These are phyloP conservation scores for Trichopoda pennipes DNA, from an alignment of 2,888 invertebrate genomes.

Conservation along the genomic window DNA sequence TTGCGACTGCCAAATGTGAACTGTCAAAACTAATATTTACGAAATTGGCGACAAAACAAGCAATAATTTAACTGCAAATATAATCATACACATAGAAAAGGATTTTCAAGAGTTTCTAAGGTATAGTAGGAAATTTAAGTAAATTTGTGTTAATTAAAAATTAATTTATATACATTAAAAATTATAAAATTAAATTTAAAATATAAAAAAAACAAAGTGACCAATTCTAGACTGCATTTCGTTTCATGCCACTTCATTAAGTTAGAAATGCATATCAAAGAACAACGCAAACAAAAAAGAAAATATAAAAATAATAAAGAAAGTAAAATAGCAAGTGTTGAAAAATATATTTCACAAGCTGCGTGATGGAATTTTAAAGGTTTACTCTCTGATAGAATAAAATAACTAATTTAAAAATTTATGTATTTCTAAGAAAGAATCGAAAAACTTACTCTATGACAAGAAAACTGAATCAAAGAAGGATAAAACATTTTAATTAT, in stretches of 20 bases:
- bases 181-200: neutral
- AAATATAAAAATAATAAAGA: conserved; percentile 8
- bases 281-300: conserved; percentile 4
- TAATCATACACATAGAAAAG: too few species aligned
- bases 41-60: too few species aligned
- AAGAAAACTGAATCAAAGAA: neutral
- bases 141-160: too few species aligned
- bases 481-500: conserved; percentile 53
- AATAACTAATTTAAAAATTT: neutral
- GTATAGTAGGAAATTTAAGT: too few species aligned
- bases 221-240: conserved; percentile 26
- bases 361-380: conserved; percentile 40
- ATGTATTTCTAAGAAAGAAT: neutral
- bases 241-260: conserved; percentile 47
- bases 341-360: conserved; percentile 52
- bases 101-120: too few species aligned
- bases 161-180: too few species aligned
- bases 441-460: neutral
- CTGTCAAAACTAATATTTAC: too few species aligned
- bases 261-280: conserved; percentile 32
- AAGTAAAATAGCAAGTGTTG: conserved; percentile 45
- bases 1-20: too few species aligned
- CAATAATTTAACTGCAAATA: too few species aligned
- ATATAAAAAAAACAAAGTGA: conserved; percentile 3
- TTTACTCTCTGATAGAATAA: conserved; percentile 4